Evolutionary conservation across 2,888 invertebrate genomes (phyloP).

Genomic region (Baccha elongata): DNA sequence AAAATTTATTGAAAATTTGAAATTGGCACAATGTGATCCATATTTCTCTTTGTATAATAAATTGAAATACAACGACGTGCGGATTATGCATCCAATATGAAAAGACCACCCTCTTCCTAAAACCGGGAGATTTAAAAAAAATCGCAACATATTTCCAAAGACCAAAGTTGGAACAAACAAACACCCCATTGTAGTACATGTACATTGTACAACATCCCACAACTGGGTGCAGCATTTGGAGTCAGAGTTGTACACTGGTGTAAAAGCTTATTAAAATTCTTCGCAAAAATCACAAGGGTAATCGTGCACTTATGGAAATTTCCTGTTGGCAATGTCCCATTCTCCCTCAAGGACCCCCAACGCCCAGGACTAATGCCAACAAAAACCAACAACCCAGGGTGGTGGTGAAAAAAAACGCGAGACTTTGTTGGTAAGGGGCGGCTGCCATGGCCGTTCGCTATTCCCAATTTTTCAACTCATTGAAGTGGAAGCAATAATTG

Average conservation of each 20-base stretch:
- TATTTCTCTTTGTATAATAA: slow-evolving; percentile 1
- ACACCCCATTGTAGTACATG: slow-evolving; percentile 22
- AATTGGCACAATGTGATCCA: background rate
- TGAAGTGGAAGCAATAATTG: slow-evolving; percentile 74
- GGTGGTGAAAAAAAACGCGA: slow-evolving; percentile 12
- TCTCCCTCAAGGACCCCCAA: slow-evolving; percentile 34
- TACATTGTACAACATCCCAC: slow-evolving; percentile 43
- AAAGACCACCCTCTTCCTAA: slow-evolving; percentile 14
- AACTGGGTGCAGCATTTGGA: slow-evolving; percentile 18
- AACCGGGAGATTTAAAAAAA: slow-evolving; percentile 52
- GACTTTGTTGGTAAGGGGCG: slow-evolving; percentile 42
- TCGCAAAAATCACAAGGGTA: slow-evolving; percentile 73
- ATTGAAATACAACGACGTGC: slow-evolving; percentile 74
- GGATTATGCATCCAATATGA: slow-evolving; percentile 17
- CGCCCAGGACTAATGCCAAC: slow-evolving; percentile 60
- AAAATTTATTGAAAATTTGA: no score
- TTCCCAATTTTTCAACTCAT: slow-evolving; percentile 73
- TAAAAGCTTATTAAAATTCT: slow-evolving; percentile 74
- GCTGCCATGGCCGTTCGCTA: slow-evolving; percentile 39
- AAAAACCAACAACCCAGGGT: slow-evolving; percentile 26
- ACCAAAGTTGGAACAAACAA: slow-evolving; percentile 45
- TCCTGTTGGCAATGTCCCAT: slow-evolving; percentile 64
- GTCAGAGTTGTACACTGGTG: slow-evolving; percentile 42
- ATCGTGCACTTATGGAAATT: slow-evolving; percentile 74
- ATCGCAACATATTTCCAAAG: slow-evolving; percentile 70